phyloP scores from a whole-genome alignment of 1,140 invertebrate species.

The Drosophila leontia region DNA sequence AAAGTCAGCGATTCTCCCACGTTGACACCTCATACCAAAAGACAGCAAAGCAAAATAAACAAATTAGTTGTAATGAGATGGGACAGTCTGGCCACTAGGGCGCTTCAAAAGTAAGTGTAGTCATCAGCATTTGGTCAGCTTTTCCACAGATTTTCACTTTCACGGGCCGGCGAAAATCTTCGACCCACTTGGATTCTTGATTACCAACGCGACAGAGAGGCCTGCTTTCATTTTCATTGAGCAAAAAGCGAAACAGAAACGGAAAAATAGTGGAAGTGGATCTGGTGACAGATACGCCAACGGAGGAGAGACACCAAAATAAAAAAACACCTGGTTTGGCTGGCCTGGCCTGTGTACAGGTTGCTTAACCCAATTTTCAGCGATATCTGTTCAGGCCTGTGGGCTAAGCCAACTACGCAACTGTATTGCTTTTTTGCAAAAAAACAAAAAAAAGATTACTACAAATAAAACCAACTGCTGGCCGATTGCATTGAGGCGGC shows the following conservation, averaged over 20 bases:
- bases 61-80: conserved; percentile 70
- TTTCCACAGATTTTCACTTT: conserved; percentile 69
- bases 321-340: conserved; percentile 28
- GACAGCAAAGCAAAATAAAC: conserved; percentile 60
- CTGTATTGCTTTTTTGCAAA: conserved; percentile 25
- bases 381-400: conserved; percentile 61
- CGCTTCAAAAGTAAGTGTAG: conserved; percentile 23
- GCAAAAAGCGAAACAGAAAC: conserved; percentile 58
- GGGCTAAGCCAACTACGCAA: conserved; percentile 71
- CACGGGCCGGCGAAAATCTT: conserved; percentile 66
- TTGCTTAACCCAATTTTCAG: conserved; percentile 77
- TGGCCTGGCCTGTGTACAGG: conserved; percentile 26
- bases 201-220: conserved; percentile 31
- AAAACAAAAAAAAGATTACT: background rate
- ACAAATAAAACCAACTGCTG: conserved; percentile 14
- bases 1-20: conserved; percentile 48
- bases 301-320: conserved; percentile 9
- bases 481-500: conserved; percentile 37
- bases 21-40: conserved; percentile 52
- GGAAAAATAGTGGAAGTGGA: conserved; percentile 50
- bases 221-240: conserved; percentile 81
- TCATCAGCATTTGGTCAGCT: conserved; percentile 46
- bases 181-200: conserved; percentile 73
- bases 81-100: background rate
- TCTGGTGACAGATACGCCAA: conserved; percentile 43